Base-by-base conservation (phyloP, 2,797 vertebrate genomes). In the Tapirus indicus region DNA sequence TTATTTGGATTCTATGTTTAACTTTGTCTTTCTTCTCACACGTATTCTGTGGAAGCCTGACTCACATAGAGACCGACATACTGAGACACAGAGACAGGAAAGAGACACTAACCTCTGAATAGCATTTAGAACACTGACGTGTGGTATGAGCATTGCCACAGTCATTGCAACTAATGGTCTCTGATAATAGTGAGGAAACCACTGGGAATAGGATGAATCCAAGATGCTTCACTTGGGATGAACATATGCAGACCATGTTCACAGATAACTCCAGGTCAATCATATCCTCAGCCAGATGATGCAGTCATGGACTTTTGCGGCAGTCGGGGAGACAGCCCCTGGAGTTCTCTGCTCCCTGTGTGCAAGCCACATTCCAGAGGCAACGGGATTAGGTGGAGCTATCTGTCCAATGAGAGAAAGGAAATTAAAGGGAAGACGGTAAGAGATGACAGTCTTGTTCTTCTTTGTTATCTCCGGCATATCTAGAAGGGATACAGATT, bases 221-320 rank as follows among this genome's bases (percentile, higher is more conserved):
- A 35, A 47, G 14, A 35, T 14, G 3, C 56, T n/a, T 87, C 4
- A 8, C 38, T 38, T 58, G 29, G 13, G 44, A 18, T 66, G 35
- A 38, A 38, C 2, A 38, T 38, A 38, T 25, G 16, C 44, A 64
- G 21, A 52, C 14, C 41, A 16, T 8, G 21, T 27, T 49, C 52
- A 27, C 9, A 11, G 52, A 58, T 20, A 17, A 10, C 17, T 74
- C 2, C 9, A 0, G 16, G 23, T 13, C 66, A 17, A 0, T 20
- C 35, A 17, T 80, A 13, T 58, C 23, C 47, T 18, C 35, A 85
- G 72, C 52, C 52, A 27, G 52, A 17, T 16, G 21, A 52, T 4
- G 11, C 14, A 13, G 29, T 32, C 47, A 17, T 54, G 35, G 68
- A n/a, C 41, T 52, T 52, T 4, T 52, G 47, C 10, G 47, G 47